Base-by-base conservation (phyloP, 2,797 vertebrate species). In the Rhadinocentrus ornatus region DNA sequence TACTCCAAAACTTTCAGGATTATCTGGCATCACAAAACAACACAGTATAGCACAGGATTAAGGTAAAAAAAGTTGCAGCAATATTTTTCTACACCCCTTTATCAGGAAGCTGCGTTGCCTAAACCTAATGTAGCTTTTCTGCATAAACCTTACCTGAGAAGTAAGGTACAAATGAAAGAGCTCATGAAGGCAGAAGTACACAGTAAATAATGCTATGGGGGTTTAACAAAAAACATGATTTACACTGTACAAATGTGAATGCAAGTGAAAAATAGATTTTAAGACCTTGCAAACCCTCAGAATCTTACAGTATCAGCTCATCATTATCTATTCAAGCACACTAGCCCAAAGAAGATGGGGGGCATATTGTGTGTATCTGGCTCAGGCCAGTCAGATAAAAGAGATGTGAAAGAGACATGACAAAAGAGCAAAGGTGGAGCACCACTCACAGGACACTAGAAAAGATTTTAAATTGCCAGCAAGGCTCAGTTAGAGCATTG, bases 401-500 rank as follows among this genome's bases (percentile, higher is more conserved):
- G 2, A 39, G 1, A 34, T 52, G 48, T 58, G 46, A 73, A 67
- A 37, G 62, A 22, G 18, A 48, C 10, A 5, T 6, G 34, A 58
- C n/a, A 24, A 53, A 76, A 39, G 46, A 50, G 46, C 67, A 16
- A 31, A 46, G 80, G 24, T n/a, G 54, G 32, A 66, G 67, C 53
- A 44, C 63, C 44, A 67, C 44, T 78, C 55, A 24, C 29, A n/a
- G 35, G 35, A 11, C 11, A 41, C 39, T 24, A 44, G 10, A 60
- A 50, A 58, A 58, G 6, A 48, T 62, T 24, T 55, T 4, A 57
- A 55, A 71, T 48, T 57, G 53, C 62, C 44, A n/a, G 4, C 8
- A 68, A 65, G 57, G 15, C 44, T 61, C 57, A 64, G 62, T 85
- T 54, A 44, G 62, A 69, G 57, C 52, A 34, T 58, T 35, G n/a